These are phyloP conservation scores for Scaptomyza polygonia DNA, from an alignment of 2,888 invertebrate species.

Conservation along the genomic window DNA sequence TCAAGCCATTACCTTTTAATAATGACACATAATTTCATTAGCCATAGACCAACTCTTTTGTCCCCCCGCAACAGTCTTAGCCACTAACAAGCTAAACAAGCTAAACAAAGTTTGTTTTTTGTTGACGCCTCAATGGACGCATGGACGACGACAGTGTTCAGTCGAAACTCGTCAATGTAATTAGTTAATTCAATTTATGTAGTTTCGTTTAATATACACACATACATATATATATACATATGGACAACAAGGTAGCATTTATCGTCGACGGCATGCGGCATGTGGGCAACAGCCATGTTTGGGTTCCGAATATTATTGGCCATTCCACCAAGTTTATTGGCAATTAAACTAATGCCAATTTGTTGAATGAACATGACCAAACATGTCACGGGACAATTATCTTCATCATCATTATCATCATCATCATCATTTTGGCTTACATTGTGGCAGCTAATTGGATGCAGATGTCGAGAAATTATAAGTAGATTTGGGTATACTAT, in stretches of 20 bases:
- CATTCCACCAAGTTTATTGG: slow-evolving; percentile 35
- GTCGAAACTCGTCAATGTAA: slow-evolving; percentile 49
- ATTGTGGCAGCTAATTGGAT: slow-evolving; percentile 42
- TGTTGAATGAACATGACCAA: slow-evolving; percentile 27
- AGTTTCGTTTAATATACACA: slow-evolving; percentile 60
- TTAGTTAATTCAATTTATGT: slow-evolving; percentile 71
- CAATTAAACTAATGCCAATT: slow-evolving; percentile 75
- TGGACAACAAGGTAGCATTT: background rate
- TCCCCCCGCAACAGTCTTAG: no score
- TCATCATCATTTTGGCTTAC: slow-evolving; percentile 14
- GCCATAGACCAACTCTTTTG: background rate
- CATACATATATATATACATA: slow-evolving; percentile 39
- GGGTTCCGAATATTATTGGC: background rate
- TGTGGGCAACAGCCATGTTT: background rate
- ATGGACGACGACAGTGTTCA: no score
- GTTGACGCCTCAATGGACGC: no score
- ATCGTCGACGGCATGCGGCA: no score
- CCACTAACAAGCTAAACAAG: no score
- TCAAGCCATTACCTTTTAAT: no score
- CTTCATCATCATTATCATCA: slow-evolving; percentile 22
- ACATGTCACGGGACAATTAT: slow-evolving; percentile 15
- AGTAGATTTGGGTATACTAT: background rate
- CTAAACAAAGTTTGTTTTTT: background rate
- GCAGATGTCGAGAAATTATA: slow-evolving; percentile 23
- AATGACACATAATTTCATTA: background rate